phyloP scores from a whole-genome alignment of 2,113 vertebrate species.

The Carassius auratus region DNA sequence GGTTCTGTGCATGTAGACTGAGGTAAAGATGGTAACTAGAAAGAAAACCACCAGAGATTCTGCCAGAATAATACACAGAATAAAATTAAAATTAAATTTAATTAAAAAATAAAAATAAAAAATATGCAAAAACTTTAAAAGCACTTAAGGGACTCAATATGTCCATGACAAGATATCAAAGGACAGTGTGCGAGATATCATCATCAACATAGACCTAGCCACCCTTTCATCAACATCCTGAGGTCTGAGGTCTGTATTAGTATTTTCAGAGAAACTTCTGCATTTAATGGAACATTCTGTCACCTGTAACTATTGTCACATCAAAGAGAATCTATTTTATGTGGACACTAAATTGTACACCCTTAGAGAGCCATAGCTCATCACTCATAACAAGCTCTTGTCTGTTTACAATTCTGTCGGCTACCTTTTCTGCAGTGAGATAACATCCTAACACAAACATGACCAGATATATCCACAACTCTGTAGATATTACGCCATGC shows the following conservation, averaged over 20 bases:
- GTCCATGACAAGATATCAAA: neutral
- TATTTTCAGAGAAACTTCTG: neutral
- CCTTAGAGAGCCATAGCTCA: neutral
- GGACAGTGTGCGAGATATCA: neutral
- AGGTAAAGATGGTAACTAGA: neutral
- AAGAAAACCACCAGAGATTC: neutral
- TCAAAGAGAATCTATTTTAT: slow-evolving; percentile 29
- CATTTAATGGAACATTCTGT: slow-evolving; percentile 5
- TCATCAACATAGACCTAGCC: neutral
- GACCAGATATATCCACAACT: neutral
- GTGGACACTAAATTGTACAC: neutral
- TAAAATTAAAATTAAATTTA: neutral
- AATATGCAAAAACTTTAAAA: neutral
- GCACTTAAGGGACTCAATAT: neutral
- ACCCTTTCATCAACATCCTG: slow-evolving; percentile 13
- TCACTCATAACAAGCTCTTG: neutral
- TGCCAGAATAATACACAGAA: neutral
- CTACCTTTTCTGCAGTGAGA: neutral
- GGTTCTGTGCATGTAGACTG: neutral
- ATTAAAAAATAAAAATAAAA: no score
- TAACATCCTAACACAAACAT: neutral
- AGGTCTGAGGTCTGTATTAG: neutral
- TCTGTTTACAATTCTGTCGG: neutral
- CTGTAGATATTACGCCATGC: neutral
- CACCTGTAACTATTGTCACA: neutral